phyloP scores from a whole-genome alignment of 2,797 vertebrate species.

The Aphelocoma californica region DNA sequence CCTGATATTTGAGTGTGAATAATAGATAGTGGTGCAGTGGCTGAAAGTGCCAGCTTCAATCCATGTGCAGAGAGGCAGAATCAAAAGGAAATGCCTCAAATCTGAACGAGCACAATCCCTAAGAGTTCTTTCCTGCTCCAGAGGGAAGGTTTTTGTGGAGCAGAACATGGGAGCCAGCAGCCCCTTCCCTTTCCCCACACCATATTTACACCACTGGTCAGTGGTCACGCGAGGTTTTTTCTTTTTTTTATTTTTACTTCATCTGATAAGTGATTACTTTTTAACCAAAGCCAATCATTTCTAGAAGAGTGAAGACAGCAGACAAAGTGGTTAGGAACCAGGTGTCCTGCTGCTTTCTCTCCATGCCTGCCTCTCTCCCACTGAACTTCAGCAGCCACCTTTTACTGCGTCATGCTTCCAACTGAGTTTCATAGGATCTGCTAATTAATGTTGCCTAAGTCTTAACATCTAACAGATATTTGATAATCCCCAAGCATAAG shows the following conservation, averaged over 20 bases:
- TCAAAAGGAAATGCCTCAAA: background rate
- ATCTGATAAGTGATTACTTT: background rate
- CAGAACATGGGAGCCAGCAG: background rate
- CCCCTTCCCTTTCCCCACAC: background rate
- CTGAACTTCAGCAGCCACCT: background rate
- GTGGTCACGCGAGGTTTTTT: accelerated
- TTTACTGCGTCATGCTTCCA: background rate
- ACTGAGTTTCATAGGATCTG: background rate
- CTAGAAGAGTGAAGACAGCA: background rate
- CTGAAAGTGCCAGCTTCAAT: background rate
- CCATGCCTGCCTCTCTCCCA: background rate
- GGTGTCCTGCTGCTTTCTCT: background rate
- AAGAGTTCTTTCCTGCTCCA: background rate
- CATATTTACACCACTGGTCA: background rate
- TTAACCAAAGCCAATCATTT: background rate
- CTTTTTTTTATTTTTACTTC: background rate
- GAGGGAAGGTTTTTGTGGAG: background rate
- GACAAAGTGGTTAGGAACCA: background rate
- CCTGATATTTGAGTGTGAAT: background rate
- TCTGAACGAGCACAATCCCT: accelerated
- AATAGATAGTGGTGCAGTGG: background rate
- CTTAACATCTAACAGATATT: background rate
- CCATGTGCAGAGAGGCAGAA: background rate
- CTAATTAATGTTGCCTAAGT: background rate
- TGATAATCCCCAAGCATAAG: background rate